phyloP scores from a whole-genome alignment of 2,888 invertebrate genomes.

The Melanostoma mellinum region DNA sequence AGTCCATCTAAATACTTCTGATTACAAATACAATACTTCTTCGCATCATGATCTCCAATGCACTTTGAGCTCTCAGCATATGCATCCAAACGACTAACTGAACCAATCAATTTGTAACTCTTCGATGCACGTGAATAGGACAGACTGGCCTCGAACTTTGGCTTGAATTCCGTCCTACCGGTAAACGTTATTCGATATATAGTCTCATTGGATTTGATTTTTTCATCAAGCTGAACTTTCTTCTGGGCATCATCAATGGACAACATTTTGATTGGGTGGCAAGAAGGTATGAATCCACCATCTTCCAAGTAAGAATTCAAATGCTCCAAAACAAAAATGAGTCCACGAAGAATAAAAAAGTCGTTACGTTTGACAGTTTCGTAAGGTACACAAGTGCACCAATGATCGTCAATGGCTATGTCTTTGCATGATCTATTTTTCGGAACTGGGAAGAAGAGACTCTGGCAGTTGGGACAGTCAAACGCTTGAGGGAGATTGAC shows the following conservation, averaged over 20 bases:
- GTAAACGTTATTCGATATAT: slow-evolving; percentile 36
- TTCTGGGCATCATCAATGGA: slow-evolving; percentile 1
- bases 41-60: slow-evolving; percentile 74
- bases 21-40: slow-evolving; percentile 77
- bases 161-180: background rate
- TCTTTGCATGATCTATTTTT: slow-evolving; percentile 86
- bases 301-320: slow-evolving; percentile 25
- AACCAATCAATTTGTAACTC: slow-evolving; percentile 8
- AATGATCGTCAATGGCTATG: slow-evolving; percentile 86
- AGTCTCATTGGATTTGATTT: too few relatives aligned
- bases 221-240: background rate
- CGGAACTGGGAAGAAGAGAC: slow-evolving; percentile 85
- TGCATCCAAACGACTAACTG: slow-evolving; percentile 74
- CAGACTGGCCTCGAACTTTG: slow-evolving; percentile 29
- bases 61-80: slow-evolving; percentile 74
- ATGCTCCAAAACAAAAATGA: background rate
- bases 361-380: slow-evolving; percentile 59
- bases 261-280: background rate
- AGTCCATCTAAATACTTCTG: background rate
- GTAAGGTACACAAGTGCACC: slow-evolving; percentile 89
- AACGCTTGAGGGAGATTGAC: slow-evolving; percentile 78
- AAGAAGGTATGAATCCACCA: slow-evolving; percentile 11
- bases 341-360: background rate
- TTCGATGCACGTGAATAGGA: background rate
- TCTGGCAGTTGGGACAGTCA: slow-evolving; percentile 86